Evolutionary conservation across 2,113 vertebrate genomes (phyloP).

Genomic region (Brachypteracias leptosomus): DNA sequence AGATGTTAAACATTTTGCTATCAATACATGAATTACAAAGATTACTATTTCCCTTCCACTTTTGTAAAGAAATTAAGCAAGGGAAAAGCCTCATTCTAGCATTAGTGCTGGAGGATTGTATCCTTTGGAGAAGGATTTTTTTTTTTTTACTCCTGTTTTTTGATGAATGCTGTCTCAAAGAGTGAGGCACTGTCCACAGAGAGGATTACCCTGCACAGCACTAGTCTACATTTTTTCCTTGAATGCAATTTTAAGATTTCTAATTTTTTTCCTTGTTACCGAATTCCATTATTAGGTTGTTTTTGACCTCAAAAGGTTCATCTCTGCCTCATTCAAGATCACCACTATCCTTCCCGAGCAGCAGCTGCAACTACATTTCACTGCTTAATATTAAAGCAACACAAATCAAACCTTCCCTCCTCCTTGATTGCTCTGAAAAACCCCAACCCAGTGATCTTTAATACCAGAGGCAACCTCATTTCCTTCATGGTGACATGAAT

Average conservation of each 20-base stretch:
- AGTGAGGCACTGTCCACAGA: neutral
- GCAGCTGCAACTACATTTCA: neutral
- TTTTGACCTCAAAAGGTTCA: neutral
- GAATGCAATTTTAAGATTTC: neutral
- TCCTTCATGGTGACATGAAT: neutral
- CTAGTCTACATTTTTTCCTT: neutral
- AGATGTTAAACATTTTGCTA: neutral
- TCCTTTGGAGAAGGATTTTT: neutral
- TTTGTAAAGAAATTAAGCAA: neutral
- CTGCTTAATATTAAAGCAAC: neutral
- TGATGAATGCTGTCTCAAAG: neutral
- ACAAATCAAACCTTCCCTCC: neutral
- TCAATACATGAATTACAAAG: neutral
- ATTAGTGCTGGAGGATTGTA: neutral
- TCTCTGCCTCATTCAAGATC: neutral
- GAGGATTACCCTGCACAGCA: neutral
- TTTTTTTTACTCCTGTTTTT: neutral
- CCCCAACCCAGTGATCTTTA: neutral
- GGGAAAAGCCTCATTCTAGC: neutral
- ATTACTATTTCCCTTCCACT: neutral
- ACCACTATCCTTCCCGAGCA: neutral
- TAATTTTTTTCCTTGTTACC: neutral
- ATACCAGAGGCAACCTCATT: neutral
- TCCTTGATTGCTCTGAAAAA: neutral
- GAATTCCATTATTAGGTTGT: neutral